These are phyloP conservation scores for Flexamia atlantica DNA, from an alignment of 2,888 invertebrate genomes.

Conservation along the genomic window DNA sequence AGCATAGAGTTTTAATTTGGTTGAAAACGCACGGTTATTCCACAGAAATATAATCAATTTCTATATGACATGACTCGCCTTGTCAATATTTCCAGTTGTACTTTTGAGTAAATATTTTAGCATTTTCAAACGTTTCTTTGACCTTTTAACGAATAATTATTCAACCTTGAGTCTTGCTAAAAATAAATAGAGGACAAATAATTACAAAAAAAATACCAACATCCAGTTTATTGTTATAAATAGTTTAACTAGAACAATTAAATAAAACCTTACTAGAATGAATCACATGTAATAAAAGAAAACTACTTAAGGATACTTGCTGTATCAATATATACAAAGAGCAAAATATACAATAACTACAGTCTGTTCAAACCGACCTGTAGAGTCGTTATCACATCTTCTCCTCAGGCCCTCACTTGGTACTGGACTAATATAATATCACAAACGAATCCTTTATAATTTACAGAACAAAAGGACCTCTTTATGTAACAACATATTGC, in stretches of 20 bases:
- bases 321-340: conserved; percentile 23
- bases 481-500: conserved; percentile 18
- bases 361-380: background rate
- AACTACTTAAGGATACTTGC: conserved; percentile 1
- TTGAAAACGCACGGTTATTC: too few species aligned
- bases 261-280: conserved; percentile 21
- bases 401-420: background rate
- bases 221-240: conserved; percentile 49
- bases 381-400: background rate
- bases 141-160: too few species aligned
- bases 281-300: conserved; percentile 32
- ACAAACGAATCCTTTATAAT: conserved; percentile 20
- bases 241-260: conserved; percentile 43
- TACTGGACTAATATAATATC: conserved; percentile 40
- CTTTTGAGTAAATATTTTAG: too few species aligned
- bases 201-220: conserved; percentile 36
- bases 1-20: too few species aligned
- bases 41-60: too few species aligned
- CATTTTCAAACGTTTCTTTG: too few species aligned
- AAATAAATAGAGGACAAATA: too few species aligned
- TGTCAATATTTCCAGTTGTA: too few species aligned
- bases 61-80: too few species aligned
- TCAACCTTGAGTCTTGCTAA: too few species aligned
- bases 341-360: conserved; percentile 42
- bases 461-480: conserved; percentile 8